Base-by-base conservation (phyloP, 2,113 vertebrate genomes). In the Pelusios castaneus region DNA sequence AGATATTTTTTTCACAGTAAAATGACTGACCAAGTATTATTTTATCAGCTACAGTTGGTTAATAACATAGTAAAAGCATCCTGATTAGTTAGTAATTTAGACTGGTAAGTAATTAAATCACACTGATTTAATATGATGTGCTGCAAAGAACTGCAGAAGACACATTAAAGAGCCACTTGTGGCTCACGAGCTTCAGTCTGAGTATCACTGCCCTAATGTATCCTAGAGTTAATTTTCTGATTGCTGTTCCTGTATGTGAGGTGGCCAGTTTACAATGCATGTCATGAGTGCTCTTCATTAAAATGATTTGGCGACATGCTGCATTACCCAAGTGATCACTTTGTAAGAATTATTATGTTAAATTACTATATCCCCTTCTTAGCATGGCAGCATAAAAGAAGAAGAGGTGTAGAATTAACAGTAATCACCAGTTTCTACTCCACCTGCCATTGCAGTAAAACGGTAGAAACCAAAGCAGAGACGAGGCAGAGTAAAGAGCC, bases 401-500 rank as follows among this genome's bases (percentile, higher is more conserved):
- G 34, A n/a, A 6, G 31, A 63, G 29, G 16, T 34, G 31, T 63
- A 16, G 29, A 63, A 63, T 95, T 97, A 96, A 97, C 93, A 51
- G 84, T 91, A 45, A 77, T 93, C 86, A 87, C 88, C 89, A 63
- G 86, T 67, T 86, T 43, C 89, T 60, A 89, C 91, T 94, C 95
- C 95, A 84, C 96, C 93, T 95, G 95, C 89, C 88, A 89, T 92
- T 96, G 93, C 92, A 89, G 94, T 52, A 92, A 70, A 85, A 7
- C 55, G 58, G 55, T 31, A 88, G 93, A 92, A 94, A 87, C 76
- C 86, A 83, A 89, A 29, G 54, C 10, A 51, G 70, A 73, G 79
- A 95, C 85, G 92, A 96, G 67, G 70, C 84, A 79, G n/a, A 29
- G 77, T 58, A 95, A 92, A 81, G 94, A 84, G 34, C 94, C 94